phyloP scores from a whole-genome alignment of 2,113 vertebrate species.

The Catharus fuscescens region DNA sequence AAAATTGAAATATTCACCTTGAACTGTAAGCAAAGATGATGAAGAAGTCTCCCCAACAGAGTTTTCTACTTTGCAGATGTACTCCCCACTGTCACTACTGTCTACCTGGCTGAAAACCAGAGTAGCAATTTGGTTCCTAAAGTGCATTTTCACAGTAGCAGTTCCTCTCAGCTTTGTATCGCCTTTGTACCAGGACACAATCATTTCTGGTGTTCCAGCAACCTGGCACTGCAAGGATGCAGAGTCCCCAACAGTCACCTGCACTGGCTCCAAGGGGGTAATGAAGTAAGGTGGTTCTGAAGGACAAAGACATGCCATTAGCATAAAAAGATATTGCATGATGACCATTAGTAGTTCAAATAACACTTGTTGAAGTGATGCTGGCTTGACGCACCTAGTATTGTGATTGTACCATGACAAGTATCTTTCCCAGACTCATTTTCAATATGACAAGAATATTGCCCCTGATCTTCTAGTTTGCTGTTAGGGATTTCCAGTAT shows the following conservation, averaged over 20 bases:
- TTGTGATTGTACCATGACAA: constrained; percentile 84
- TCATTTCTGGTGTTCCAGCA: constrained; percentile 96
- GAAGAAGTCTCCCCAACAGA: constrained; percentile 86
- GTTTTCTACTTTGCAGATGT: constrained; percentile 95
- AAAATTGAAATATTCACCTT: constrained; percentile 80
- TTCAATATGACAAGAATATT: constrained; percentile 89
- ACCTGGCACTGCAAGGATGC: constrained; percentile 91
- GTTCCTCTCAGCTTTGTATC: constrained; percentile 92
- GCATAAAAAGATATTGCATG: neutral
- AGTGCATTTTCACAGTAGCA: constrained; percentile 88
- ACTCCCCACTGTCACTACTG: constrained; percentile 89
- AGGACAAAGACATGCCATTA: constrained; percentile 62
- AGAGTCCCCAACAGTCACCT: constrained; percentile 89
- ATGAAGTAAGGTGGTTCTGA: constrained; percentile 93
- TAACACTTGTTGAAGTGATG: neutral
- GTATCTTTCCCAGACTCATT: constrained; percentile 90
- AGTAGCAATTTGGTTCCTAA: constrained; percentile 87
- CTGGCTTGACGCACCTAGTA: constrained; percentile 85
- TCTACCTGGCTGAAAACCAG: constrained; percentile 90
- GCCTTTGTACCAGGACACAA: constrained; percentile 95
- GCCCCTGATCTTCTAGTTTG: constrained; percentile 86
- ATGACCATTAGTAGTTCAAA: neutral
- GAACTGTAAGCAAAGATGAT: constrained; percentile 85
- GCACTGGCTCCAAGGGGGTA: constrained; percentile 85
- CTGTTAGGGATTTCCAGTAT: constrained; percentile 90